phyloP scores from a whole-genome alignment of 1,140 invertebrate genomes.

The Cotesia vestalis region DNA sequence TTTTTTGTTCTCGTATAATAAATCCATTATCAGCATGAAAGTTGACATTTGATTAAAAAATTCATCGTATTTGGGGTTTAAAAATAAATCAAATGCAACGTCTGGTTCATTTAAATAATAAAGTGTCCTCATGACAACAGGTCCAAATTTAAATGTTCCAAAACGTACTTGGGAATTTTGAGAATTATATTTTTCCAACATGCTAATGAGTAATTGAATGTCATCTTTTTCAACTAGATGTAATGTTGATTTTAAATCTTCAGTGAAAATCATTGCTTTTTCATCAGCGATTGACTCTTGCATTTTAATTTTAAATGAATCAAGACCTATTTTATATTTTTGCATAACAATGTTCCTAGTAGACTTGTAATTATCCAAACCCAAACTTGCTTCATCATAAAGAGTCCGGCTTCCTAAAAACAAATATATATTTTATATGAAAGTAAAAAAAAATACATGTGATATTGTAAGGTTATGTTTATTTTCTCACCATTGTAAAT shows the following conservation, averaged over 20 bases:
- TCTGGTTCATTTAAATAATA: slow-evolving; percentile 76
- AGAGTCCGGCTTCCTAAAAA: slow-evolving; percentile 55
- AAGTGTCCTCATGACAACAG: slow-evolving; percentile 83
- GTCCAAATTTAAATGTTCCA: slow-evolving; percentile 83
- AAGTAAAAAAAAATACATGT: not conserved
- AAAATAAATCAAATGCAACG: slow-evolving; percentile 73
- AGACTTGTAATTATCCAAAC: slow-evolving; percentile 69
- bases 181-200: slow-evolving; percentile 77
- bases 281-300: slow-evolving; percentile 66
- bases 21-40: slow-evolving; percentile 76
- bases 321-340: slow-evolving; percentile 67
- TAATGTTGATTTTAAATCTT: slow-evolving; percentile 85
- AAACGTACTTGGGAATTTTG: slow-evolving; percentile 79
- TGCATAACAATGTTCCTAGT: slow-evolving; percentile 63
- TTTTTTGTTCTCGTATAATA: slow-evolving; percentile 75
- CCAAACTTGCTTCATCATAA: slow-evolving; percentile 68
- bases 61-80: slow-evolving; percentile 68
- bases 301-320: slow-evolving; percentile 77
- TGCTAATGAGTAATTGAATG: slow-evolving; percentile 71
- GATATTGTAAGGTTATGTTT: slow-evolving; percentile 38
- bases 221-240: slow-evolving; percentile 75
- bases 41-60: slow-evolving; percentile 78
- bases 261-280: slow-evolving; percentile 80
- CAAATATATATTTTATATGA: not conserved
- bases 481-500: slow-evolving; percentile 42